Evolutionary conservation across 2,113 vertebrate species (phyloP), one percentile per base, ranked within the genome.

Genomic region (Ageneiosus marmoratus): DNA sequence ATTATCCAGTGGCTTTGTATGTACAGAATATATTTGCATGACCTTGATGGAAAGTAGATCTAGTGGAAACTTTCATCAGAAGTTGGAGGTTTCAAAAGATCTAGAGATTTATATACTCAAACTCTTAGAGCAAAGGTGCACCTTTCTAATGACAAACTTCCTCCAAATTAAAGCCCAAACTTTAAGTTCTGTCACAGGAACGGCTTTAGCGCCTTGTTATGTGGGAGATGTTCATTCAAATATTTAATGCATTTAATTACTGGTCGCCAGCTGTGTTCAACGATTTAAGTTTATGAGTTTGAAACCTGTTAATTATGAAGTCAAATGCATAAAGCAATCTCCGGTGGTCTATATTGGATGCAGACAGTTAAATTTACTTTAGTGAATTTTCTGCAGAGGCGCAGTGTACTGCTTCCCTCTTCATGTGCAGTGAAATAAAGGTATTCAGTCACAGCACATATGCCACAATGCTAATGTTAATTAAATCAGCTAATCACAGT

Each of bases 161-260:
- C 48, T 48, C 56, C 16, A 79, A 80, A 76, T 69, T 75, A 58
- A 85, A 87, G 86, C 82, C 56, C 22, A 89, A 92, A 91, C 91
- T 93, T 91, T 91, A 92, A 91, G 93, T 93, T 91, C 81, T 89
- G 87, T 85, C 88, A 86, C 81, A 89, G 90, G 89, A 90, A 90
- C 90, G 85, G 86, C 86, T 89, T 86, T 89, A 91, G 91, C 92
- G 91, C 92, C 92, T 93, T 94, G 93, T 94, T 93, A 91, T 92
- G 93, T 86, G 89, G 88, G 92, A 93, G 92, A 93, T 91, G 91
- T 92, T 94, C 91, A 92, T 91, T 94, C 92, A 92, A 90, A 93
- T 93, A 93, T 94, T 94, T 94, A 94, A 94, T 94, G 94, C 91
- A 92, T 93, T 86, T 94, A 94, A 94, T 94, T 94, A 94, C 92